Evolutionary conservation across 2,797 vertebrate genomes (phyloP).

Genomic region (Sebastes miniatus): DNA sequence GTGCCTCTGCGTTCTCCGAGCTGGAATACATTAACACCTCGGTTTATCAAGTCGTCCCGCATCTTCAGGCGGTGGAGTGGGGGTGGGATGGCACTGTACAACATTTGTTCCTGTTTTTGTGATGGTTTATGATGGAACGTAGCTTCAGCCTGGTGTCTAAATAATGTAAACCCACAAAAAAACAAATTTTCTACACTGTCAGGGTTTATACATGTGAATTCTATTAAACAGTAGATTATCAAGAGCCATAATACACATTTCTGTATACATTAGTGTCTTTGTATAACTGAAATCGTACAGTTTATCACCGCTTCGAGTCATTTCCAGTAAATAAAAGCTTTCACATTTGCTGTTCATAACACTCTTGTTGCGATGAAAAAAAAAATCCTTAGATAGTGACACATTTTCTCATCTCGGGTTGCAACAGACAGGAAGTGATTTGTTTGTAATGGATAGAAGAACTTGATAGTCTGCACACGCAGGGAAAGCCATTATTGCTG

Average conservation of each 20-base stretch:
- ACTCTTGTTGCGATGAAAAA: background rate
- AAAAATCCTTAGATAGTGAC: slow-evolving; percentile 8
- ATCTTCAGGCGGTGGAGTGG: slow-evolving; percentile 37
- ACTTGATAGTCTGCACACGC: background rate
- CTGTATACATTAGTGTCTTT: background rate
- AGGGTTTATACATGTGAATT: background rate
- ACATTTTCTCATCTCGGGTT: slow-evolving; percentile 16
- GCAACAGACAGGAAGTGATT: slow-evolving; percentile 18
- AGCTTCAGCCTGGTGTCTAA: slow-evolving; percentile 1
- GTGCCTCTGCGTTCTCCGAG: slow-evolving; percentile 46
- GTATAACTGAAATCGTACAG: background rate
- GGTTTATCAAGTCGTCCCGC: slow-evolving; percentile 44
- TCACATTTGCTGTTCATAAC: background rate
- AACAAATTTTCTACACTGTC: background rate
- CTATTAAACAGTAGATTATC: background rate
- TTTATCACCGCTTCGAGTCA: background rate
- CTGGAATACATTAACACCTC: slow-evolving; percentile 73
- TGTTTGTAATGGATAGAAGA: slow-evolving; percentile 21
- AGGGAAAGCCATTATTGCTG: slow-evolving; percentile 1
- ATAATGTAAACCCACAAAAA: background rate
- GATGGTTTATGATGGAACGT: slow-evolving; percentile 3
- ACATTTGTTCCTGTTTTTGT: slow-evolving; percentile 44
- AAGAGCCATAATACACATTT: slow-evolving; percentile 2
- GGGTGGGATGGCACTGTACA: slow-evolving; percentile 31
- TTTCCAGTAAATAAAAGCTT: slow-evolving; percentile 12